phyloP scores from a whole-genome alignment of 2,888 invertebrate species.

The Atethmia centrago region DNA sequence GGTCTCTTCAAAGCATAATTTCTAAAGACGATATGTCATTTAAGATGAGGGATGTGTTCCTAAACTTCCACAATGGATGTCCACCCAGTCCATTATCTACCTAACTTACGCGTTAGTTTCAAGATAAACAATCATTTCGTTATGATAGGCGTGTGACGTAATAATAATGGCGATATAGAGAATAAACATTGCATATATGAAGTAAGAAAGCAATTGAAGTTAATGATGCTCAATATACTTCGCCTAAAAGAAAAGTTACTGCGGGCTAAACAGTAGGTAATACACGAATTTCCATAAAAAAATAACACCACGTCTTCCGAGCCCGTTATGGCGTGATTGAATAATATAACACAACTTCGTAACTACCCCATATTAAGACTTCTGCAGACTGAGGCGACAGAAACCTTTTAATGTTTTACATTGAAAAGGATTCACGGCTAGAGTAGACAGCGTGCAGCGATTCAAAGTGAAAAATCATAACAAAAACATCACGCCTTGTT shows the following conservation, averaged over 20 bases:
- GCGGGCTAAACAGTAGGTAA: neutral
- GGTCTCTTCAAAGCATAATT: conserved; percentile 44
- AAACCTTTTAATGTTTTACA: neutral
- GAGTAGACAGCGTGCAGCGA: neutral
- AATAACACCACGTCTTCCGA: neutral
- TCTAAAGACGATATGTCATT: conserved; percentile 56
- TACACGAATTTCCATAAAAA: neutral
- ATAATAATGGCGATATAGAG: conserved; percentile 4
- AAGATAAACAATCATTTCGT: conserved; percentile 40
- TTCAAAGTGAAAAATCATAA: too few species aligned
- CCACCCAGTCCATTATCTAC: conserved; percentile 39
- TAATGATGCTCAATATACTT: conserved; percentile 16
- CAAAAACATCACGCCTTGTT: too few species aligned
- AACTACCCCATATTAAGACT: neutral
- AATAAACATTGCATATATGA: neutral
- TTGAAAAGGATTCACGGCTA: neutral
- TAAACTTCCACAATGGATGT: conserved; percentile 39
- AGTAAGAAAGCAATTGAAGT: conserved; percentile 8
- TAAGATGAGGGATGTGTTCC: conserved; percentile 46
- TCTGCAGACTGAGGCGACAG: too few species aligned
- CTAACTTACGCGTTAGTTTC: conserved; percentile 40
- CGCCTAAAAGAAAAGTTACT: conserved; percentile 10
- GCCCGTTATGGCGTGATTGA: neutral
- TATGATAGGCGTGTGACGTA: conserved; percentile 4
- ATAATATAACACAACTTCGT: neutral